Evolutionary conservation across 2,888 invertebrate genomes (phyloP).

Genomic region (Sinelater perroti): DNA sequence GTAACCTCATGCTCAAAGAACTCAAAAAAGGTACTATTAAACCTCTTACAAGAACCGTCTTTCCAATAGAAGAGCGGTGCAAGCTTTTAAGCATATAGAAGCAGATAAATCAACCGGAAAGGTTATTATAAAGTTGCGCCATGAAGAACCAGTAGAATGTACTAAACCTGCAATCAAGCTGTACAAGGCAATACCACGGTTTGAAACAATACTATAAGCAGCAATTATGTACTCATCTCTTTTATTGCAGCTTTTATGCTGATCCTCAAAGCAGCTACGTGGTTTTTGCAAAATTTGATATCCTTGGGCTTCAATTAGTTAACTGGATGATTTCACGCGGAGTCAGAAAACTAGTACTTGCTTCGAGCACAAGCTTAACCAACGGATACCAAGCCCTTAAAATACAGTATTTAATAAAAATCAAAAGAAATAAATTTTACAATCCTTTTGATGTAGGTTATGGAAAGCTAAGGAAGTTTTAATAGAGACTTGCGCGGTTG

Average conservation of each 20-base stretch:
- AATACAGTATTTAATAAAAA: too few species aligned
- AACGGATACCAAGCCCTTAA: constrained; percentile 85
- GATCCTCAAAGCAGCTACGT: constrained; percentile 66
- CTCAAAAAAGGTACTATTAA: constrained; percentile 71
- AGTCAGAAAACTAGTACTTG: constrained; percentile 79
- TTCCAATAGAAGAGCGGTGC: constrained; percentile 70
- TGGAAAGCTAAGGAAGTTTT: too few species aligned
- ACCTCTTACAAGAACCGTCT: constrained; percentile 73
- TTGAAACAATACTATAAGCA: too few species aligned
- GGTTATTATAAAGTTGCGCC: constrained; percentile 60
- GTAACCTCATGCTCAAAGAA: constrained; percentile 62
- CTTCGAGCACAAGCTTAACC: constrained; percentile 79
- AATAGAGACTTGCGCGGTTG: too few species aligned
- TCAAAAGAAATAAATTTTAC: too few species aligned
- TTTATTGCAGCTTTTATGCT: constrained; percentile 64
- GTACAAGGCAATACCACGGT: constrained; percentile 42
- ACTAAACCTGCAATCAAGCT: constrained; percentile 50
- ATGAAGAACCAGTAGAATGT: constrained; percentile 53
- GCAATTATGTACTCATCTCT: neutral
- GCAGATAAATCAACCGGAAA: constrained; percentile 85
- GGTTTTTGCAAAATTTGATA: constrained; percentile 85
- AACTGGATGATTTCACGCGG: constrained; percentile 88
- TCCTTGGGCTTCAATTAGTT: constrained; percentile 88
- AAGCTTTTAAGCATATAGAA: constrained; percentile 73
- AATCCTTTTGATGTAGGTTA: too few species aligned